Conservation (phyloP, 2,113 vertebrate genomes). For the Myodes glareolus region DNA sequence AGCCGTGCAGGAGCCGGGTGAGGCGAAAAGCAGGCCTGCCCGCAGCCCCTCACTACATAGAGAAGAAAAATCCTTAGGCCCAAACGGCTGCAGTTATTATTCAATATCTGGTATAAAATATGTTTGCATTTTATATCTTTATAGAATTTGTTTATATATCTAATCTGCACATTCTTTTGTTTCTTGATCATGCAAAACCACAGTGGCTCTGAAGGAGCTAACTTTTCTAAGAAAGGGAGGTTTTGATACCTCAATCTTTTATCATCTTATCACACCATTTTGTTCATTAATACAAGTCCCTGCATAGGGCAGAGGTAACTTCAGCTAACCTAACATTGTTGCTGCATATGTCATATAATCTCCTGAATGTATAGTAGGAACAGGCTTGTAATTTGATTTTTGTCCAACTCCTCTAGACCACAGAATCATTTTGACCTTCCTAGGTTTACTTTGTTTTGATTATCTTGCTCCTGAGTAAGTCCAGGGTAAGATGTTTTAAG, state of each 20-base stretch:
- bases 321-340: background rate
- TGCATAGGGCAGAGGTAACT: background rate
- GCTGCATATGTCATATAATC: background rate
- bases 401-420: background rate
- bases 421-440: background rate
- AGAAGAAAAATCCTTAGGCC: too few species aligned
- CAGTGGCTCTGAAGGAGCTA: background rate
- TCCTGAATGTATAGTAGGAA: background rate
- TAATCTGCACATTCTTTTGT: background rate
- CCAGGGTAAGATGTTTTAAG: background rate
- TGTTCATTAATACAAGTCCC: background rate
- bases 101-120: too few species aligned
- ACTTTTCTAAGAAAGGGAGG: background rate
- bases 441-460: background rate
- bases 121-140: background rate
- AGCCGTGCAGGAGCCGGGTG: too few species aligned
- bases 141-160: background rate
- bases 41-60: too few species aligned
- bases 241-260: background rate
- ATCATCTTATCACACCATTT: background rate
- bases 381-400: background rate
- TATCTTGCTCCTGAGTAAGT: background rate
- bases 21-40: too few species aligned
- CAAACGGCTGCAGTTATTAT: too few species aligned
- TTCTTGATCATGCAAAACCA: background rate